phyloP scores from a whole-genome alignment of 2,113 vertebrate genomes.

The Ictalurus punctatus region DNA sequence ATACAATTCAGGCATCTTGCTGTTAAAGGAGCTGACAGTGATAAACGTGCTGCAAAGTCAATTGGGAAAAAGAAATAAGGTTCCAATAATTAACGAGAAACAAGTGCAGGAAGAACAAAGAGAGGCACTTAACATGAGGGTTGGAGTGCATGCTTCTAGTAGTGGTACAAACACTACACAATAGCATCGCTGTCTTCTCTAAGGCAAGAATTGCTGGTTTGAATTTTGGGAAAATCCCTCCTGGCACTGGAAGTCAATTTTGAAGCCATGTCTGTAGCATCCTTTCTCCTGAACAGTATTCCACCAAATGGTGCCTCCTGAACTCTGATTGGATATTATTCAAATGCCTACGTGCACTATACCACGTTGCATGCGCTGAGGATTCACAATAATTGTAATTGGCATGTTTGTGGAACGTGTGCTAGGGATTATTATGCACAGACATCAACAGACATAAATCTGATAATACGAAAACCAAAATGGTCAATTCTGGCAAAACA shows the following conservation, averaged over 20 bases:
- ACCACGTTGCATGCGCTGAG: background rate
- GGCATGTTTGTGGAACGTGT: background rate
- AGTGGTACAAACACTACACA: background rate
- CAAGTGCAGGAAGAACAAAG: background rate
- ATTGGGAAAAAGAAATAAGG: background rate
- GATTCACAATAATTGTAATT: background rate
- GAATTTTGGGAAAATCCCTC: conserved; percentile 27
- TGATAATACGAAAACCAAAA: background rate
- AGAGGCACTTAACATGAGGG: background rate
- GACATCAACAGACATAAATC: background rate
- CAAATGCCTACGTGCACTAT: background rate
- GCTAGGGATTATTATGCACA: background rate
- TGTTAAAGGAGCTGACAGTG: background rate
- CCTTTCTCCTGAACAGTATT: background rate
- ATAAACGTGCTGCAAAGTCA: background rate
- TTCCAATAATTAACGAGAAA: background rate
- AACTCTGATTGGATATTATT: background rate
- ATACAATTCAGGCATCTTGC: background rate
- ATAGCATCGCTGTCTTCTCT: background rate
- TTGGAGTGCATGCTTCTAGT: background rate
- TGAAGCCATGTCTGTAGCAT: background rate
- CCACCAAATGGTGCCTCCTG: background rate
- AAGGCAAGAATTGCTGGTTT: background rate
- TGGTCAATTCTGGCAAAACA: background rate
- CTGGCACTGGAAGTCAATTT: background rate